A percentile compares a stretch with the other conserved stretches of the same genome.
Evolutionary conservation across 1,140 invertebrate species (phyloP).

Genomic region (Brachionus paranguensis): DNA sequence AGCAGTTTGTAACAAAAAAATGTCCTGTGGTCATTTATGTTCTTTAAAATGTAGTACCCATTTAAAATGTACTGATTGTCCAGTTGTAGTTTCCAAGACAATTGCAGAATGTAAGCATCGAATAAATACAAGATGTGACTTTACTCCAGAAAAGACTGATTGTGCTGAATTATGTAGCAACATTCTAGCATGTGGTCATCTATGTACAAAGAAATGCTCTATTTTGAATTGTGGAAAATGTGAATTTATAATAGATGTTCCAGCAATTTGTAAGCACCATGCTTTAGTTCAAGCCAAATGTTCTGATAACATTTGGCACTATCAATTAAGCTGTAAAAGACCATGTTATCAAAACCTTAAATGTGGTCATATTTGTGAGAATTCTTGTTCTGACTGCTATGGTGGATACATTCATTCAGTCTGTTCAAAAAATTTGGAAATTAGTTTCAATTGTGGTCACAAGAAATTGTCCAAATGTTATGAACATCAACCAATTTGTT

Average conservation of each 20-base stretch:
- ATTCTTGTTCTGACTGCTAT: neutral
- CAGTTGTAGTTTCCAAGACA: neutral
- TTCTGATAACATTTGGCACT: constrained; percentile 38
- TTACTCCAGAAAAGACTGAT: neutral
- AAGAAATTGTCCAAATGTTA: neutral
- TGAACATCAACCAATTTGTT: too few relatives aligned
- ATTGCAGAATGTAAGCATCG: neutral
- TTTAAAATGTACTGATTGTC: neutral
- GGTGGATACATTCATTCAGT: neutral
- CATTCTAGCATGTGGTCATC: constrained; percentile 43
- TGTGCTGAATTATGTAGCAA: constrained; percentile 27
- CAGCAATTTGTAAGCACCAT: neutral
- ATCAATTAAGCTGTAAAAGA: constrained; percentile 33
- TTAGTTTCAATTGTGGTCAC: neutral
- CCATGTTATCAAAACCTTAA: constrained; percentile 44
- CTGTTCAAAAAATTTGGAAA: neutral
- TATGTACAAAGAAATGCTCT: constrained; percentile 41
- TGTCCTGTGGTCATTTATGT: neutral
- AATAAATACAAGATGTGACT: neutral
- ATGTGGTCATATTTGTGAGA: neutral
- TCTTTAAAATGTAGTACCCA: neutral
- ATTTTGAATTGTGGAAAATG: neutral
- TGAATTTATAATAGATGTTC: neutral
- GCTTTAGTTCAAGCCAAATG: neutral
- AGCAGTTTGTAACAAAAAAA: constrained; percentile 7